A percentile compares a stretch with the other conserved stretches of the same genome.
Evolutionary conservation across 30 jellyfish, hydroid and myxozoan genomes (phyloP).

Genomic region (Morbakka virulenta): DNA sequence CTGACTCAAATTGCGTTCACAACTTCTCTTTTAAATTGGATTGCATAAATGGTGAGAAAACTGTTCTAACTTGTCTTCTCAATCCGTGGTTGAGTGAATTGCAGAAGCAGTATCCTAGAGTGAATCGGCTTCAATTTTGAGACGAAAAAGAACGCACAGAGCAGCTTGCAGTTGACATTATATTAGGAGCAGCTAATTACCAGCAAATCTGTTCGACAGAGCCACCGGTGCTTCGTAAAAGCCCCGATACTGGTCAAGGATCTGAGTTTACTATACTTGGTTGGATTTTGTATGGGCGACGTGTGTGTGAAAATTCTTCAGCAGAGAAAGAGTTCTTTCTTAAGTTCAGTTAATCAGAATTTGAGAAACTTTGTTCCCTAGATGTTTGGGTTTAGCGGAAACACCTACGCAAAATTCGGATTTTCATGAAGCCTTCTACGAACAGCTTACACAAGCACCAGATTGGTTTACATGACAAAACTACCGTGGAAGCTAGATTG

Average conservation of each 20-base stretch:
- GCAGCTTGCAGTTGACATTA: slow-evolving; percentile 8
- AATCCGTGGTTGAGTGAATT: not conserved
- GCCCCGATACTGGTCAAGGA: slow-evolving; percentile 6
- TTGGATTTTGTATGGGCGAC: slow-evolving; percentile 15
- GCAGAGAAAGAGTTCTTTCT: not conserved
- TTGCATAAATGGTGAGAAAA: slow-evolving; percentile 1
- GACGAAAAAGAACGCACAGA: not conserved
- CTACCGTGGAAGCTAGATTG: not conserved
- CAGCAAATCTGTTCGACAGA: slow-evolving; percentile 9
- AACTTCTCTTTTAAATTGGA: not conserved
- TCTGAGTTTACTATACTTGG: not conserved
- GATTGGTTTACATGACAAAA: not conserved
- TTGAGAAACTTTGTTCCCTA: not conserved
- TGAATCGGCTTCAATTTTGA: slow-evolving; percentile 6
- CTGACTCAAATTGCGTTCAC: not conserved
- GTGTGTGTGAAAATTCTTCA: not conserved
- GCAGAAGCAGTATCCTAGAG: not conserved
- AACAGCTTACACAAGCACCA: not conserved
- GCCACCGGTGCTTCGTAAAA: slow-evolving; percentile 14
- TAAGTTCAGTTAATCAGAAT: not conserved
- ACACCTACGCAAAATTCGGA: not conserved
- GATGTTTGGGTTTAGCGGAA: slow-evolving; percentile 2
- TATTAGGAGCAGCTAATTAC: slow-evolving; percentile 12
- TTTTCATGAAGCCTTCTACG: not conserved
- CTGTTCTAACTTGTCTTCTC: not conserved